Percentiles rank a stretch among this genome's conserved stretches.
Conservation (phyloP, 2,113 vertebrate genomes). For the Dipodomys merriami region DNA sequence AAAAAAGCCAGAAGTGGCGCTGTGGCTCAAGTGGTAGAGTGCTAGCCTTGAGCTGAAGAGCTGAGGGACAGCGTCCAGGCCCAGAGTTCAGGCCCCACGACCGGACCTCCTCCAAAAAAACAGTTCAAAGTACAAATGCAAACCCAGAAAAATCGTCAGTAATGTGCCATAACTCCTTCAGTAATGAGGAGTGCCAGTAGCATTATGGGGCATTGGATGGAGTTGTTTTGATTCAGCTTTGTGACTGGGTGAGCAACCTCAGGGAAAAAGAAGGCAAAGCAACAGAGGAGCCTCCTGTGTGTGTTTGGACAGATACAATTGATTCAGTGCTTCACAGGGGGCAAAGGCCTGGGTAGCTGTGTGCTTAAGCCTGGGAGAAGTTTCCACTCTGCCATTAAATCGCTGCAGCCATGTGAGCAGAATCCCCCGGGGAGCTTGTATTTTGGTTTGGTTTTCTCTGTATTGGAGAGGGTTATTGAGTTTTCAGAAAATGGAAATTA, state of each 20-base stretch:
- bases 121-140: not conserved
- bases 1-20: too few relatives aligned
- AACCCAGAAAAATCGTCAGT: not conserved
- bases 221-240: not conserved
- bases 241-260: not conserved
- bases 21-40: too few relatives aligned
- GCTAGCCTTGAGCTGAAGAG: too few relatives aligned
- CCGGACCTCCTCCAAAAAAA: too few relatives aligned
- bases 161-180: not conserved
- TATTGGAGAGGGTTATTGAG: conserved; percentile 40
- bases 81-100: too few relatives aligned
- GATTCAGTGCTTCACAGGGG: fast-evolving
- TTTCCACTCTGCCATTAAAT: not conserved
- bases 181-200: not conserved
- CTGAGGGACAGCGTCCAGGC: too few relatives aligned
- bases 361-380: not conserved
- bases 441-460: not conserved
- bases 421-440: not conserved
- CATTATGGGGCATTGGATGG: too few relatives aligned
- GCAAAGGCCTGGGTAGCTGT: fast-evolving
- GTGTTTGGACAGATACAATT: not conserved
- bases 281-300: not conserved
- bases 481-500: conserved; percentile 66
- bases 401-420: conserved; percentile 19
- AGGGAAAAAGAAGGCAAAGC: not conserved